A percentile compares a stretch with the other conserved stretches of the same genome.
These are phyloP conservation scores for Hippolais icterina DNA, from an alignment of 2,113 vertebrate genomes.

Conservation along the genomic window DNA sequence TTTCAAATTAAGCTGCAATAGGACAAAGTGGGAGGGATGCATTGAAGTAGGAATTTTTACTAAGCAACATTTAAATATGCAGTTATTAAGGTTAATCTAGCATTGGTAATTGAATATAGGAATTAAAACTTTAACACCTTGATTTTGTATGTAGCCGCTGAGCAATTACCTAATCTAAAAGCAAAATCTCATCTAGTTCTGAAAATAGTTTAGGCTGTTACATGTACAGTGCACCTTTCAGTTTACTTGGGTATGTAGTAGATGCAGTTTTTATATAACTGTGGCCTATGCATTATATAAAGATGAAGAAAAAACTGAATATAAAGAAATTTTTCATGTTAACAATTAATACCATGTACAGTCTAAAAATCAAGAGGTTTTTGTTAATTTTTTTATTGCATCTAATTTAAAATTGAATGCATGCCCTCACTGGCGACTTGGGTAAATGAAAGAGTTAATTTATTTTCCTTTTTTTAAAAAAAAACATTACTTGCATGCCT, in stretches of 20 bases:
- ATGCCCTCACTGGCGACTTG: background rate
- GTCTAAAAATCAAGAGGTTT: background rate
- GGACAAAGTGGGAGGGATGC: background rate
- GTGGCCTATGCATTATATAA: background rate
- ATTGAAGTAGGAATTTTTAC: background rate
- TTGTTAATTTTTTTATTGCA: background rate
- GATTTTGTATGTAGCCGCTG: background rate
- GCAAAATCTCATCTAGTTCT: background rate
- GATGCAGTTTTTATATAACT: background rate
- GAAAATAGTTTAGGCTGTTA: background rate
- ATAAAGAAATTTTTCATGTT: background rate
- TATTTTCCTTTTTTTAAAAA: background rate
- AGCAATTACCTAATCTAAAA: background rate
- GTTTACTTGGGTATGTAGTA: background rate
- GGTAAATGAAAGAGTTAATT: background rate
- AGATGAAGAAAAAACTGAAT: background rate
- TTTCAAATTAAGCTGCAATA: background rate
- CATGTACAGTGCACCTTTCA: background rate
- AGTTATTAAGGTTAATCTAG: background rate
- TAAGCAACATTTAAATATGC: background rate
- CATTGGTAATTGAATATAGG: background rate
- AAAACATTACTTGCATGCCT: background rate
- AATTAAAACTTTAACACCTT: background rate
- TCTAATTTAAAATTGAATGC: background rate
- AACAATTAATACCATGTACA: background rate